Evolutionary conservation across 2,888 invertebrate genomes (phyloP), one percentile per base, ranked within the genome.

Genomic region (Leptopilina myrica): DNA sequence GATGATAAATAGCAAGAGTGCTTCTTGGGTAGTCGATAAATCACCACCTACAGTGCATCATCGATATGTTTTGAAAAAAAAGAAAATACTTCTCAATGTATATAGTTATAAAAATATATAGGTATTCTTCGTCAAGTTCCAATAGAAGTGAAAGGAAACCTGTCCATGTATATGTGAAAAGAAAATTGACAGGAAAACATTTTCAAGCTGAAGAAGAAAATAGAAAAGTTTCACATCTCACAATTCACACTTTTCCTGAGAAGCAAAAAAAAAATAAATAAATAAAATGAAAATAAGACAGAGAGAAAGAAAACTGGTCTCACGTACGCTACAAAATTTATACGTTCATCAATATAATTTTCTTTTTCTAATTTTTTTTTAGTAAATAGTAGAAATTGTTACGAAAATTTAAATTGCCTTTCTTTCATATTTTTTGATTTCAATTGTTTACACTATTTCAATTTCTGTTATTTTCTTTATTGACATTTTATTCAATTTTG

Each of bases 1-100:
- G 64, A 73, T 73, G 73, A 73, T 73, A 73, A 73, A 73, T 73
- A 73, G 56, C 56, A 26, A 56, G 73, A 73, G 73, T 56, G 53
- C 73, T 73, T 73, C 73, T 56, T 56, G 73, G 56, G n/a, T 73
- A 73, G 56, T 73, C 73, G 56, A 73, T 73, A 73, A 73, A 73
- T 73, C 73, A 73, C 33, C 56, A 73, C 73, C 33, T 33, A n/a
- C 33, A 73, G 49, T 49, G 49, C 56, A 56, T 33, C 56, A 56
- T 33, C 56, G 56, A 73, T 73, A 73, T 73, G 49, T 73, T 73
- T 73, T 73, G 33, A 73, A 73, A 56, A 33, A 33, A 9, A 73
- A 43, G 49, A 53, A 53, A 73, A 73, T 56, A 20, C 73, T n/a
- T 49, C 20, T 20, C n/a, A 3, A 62, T 6, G 33, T 56, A 56